phyloP scores from a whole-genome alignment of 1,140 invertebrate species.

The Magallana gigas region DNA sequence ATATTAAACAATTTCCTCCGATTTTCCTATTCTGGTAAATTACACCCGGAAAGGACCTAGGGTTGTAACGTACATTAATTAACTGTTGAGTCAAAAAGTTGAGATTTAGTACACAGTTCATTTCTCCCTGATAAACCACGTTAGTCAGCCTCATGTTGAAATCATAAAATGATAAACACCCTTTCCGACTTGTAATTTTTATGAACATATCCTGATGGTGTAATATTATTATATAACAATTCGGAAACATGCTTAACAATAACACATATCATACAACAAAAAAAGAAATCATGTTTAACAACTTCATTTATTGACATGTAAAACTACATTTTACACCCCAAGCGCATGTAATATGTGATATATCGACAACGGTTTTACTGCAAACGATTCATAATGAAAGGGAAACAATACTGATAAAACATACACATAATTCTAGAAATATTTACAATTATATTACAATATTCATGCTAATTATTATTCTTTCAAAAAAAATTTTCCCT shows the following conservation, averaged over 20 bases:
- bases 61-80: constrained; percentile 40
- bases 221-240: constrained; percentile 1
- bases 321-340: constrained; percentile 22
- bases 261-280: constrained; percentile 9
- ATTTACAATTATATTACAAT: constrained; percentile 9
- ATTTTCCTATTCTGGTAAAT: constrained; percentile 47
- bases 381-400: constrained; percentile 2
- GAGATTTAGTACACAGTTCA: constrained; percentile 17
- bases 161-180: constrained; percentile 15
- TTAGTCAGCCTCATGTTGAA: constrained; percentile 41
- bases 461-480: background rate
- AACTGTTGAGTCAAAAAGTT: background rate
- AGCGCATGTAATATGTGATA: constrained; percentile 15
- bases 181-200: constrained; percentile 6
- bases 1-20: constrained; percentile 48
- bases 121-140: constrained; percentile 29
- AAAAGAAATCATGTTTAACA: background rate
- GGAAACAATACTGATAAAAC: constrained; percentile 33
- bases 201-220: constrained; percentile 3
- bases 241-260: constrained; percentile 36
- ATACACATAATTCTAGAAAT: background rate
- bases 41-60: constrained; percentile 9
- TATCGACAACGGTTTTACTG: constrained; percentile 21
- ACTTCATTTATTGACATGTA: constrained; percentile 39
- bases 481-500: background rate